Percentiles rank a stretch among this genome's conserved stretches.
These are phyloP conservation scores for Sitobion miscanthi DNA, from an alignment of 1,140 invertebrate genomes.

Conservation along the genomic window DNA sequence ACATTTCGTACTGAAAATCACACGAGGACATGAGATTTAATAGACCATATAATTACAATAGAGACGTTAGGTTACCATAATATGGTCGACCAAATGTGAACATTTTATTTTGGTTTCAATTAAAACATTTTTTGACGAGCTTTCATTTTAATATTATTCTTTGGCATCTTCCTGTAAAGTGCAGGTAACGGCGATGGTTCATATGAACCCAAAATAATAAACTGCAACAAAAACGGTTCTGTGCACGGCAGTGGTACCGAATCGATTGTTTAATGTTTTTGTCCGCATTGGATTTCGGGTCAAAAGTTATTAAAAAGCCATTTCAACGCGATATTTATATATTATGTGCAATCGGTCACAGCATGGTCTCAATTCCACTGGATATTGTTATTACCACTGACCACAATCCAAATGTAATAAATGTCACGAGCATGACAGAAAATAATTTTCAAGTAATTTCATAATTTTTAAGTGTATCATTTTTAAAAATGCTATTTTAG, in stretches of 20 bases:
- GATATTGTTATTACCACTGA: neutral
- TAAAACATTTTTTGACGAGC: neutral
- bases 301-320: neutral
- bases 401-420: neutral
- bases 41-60: neutral
- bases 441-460: neutral
- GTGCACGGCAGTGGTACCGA: neutral
- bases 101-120: neutral
- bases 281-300: neutral
- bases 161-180: neutral
- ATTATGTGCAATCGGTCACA: neutral
- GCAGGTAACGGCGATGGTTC: no score
- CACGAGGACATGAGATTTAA: neutral
- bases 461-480: neutral
- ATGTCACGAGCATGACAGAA: neutral
- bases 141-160: neutral
- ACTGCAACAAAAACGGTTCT: neutral
- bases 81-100: neutral
- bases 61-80: neutral
- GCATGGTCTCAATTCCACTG: neutral
- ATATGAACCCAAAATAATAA: neutral
- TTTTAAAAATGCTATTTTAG: neutral
- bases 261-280: neutral
- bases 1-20: neutral
- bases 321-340: neutral